Percentiles rank a stretch among this genome's conserved stretches.
These are phyloP conservation scores for Parascotia fuliginaria DNA, from an alignment of 2,888 invertebrate species.

Conservation along the genomic window DNA sequence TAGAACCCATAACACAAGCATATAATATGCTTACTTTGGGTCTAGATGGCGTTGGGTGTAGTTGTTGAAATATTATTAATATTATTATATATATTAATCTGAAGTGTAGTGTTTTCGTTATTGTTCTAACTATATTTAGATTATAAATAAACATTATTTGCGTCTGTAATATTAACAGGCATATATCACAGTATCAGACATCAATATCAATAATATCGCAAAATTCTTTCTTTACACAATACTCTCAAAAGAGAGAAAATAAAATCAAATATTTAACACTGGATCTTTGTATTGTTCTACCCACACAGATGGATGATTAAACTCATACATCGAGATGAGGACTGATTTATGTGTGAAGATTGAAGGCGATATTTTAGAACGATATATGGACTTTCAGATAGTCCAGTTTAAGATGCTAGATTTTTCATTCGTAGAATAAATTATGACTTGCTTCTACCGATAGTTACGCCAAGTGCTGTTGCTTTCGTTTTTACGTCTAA, in stretches of 20 bases:
- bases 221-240: conserved; percentile 15
- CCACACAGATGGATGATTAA: conserved; percentile 63
- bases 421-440: no score
- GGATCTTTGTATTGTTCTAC: conserved; percentile 57
- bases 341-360: conserved; percentile 49
- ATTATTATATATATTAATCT: no score
- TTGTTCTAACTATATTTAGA: no score
- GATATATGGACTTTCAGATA: conserved; percentile 20
- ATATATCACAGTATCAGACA: neutral
- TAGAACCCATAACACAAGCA: no score
- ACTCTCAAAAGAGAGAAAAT: conserved; percentile 27
- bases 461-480: no score
- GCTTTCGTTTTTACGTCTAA: no score
- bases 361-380: conserved; percentile 30
- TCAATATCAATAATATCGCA: conserved; percentile 7
- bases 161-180: neutral
- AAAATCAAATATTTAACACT: conserved; percentile 13
- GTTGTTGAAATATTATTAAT: no score
- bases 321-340: conserved; percentile 46
- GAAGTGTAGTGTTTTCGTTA: no score
- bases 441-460: no score
- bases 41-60: no score
- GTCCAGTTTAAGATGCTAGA: conserved; percentile 21
- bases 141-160: no score
- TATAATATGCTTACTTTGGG: no score